Conservation (phyloP, 1,140 invertebrate genomes). For the Drosophila busckii region DNA sequence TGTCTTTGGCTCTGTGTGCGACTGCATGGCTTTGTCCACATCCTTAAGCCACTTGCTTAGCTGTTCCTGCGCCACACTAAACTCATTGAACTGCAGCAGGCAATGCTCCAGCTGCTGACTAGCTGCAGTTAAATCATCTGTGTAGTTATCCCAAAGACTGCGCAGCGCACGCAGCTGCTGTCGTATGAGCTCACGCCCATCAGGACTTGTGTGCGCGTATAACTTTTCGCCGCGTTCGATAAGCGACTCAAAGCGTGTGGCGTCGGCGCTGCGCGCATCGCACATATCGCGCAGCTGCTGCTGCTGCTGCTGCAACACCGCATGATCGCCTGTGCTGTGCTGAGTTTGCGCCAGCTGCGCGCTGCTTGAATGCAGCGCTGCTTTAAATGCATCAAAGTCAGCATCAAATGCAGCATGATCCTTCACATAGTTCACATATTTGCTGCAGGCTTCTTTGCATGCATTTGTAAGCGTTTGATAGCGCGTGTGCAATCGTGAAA, state of each 20-base stretch:
- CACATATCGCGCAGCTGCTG: constrained; percentile 89
- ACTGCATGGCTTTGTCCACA: constrained; percentile 93
- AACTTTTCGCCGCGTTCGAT: constrained; percentile 94
- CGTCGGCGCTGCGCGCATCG: constrained; percentile 89
- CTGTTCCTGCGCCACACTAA: constrained; percentile 92
- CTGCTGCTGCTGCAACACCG: constrained; percentile 90
- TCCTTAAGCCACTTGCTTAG: constrained; percentile 95
- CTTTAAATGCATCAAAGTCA: constrained; percentile 86
- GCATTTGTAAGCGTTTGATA: constrained; percentile 92
- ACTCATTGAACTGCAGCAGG: constrained; percentile 92
- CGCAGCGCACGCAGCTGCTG: constrained; percentile 92
- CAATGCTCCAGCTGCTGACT: constrained; percentile 92
- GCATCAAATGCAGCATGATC: constrained; percentile 92
- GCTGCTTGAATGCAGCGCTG: constrained; percentile 86
- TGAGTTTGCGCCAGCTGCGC: constrained; percentile 87
- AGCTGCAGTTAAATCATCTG: constrained; percentile 88
- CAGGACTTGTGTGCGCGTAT: constrained; percentile 94
- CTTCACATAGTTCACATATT: constrained; percentile 90
- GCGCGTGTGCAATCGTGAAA: constrained; percentile 89
- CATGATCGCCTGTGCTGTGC: constrained; percentile 92
- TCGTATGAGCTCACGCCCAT: constrained; percentile 93
- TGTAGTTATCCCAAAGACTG: constrained; percentile 91
- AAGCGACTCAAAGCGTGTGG: constrained; percentile 90
- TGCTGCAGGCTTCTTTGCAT: constrained; percentile 87
- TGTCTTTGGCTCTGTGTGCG: constrained; percentile 93